A percentile compares a stretch with the other conserved stretches of the same genome.
Conservation (phyloP, 2,797 vertebrate genomes). For the Staurois parvus region DNA sequence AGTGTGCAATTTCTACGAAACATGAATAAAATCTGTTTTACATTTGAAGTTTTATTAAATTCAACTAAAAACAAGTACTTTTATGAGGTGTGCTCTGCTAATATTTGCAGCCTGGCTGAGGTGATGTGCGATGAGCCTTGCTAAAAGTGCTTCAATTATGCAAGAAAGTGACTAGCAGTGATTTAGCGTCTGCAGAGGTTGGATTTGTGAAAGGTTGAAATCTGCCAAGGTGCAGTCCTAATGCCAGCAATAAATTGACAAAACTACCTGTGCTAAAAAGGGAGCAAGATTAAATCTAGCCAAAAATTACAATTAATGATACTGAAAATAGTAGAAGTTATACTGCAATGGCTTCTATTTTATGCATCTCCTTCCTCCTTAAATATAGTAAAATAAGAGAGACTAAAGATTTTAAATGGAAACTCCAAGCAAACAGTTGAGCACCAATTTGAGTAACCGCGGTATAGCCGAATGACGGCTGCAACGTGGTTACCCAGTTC, state of each 20-base stretch:
- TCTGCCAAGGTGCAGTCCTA: slow-evolving; percentile 39
- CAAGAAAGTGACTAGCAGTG: slow-evolving; percentile 48
- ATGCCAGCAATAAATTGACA: slow-evolving; percentile 58
- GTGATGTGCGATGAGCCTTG: slow-evolving; percentile 31
- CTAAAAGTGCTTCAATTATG: slow-evolving; percentile 55
- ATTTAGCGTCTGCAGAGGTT: slow-evolving; percentile 54
- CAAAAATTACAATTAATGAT: slow-evolving; percentile 47
- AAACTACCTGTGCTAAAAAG: slow-evolving; percentile 54
- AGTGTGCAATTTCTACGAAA: not conserved
- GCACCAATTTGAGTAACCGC: no score
- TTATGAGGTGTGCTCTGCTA: slow-evolving; percentile 12
- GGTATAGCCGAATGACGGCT: no score
- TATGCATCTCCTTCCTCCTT: not conserved
- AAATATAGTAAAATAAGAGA: not conserved
- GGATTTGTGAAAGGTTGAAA: slow-evolving; percentile 40
- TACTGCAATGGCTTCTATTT: slow-evolving; percentile 2
- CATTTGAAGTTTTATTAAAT: slow-evolving; percentile 47
- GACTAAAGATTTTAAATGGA: no score
- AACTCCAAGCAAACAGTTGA: no score
- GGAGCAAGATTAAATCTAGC: slow-evolving; percentile 40
- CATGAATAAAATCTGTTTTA: slow-evolving; percentile 35
- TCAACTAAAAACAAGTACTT: slow-evolving; percentile 25
- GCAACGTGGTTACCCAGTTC: no score
- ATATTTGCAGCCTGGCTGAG: slow-evolving; percentile 15
- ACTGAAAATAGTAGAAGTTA: slow-evolving; percentile 18